Evolutionary conservation across 2,888 invertebrate genomes (phyloP), one percentile per base, ranked within the genome.

Genomic region (Clepsis dumicolana): DNA sequence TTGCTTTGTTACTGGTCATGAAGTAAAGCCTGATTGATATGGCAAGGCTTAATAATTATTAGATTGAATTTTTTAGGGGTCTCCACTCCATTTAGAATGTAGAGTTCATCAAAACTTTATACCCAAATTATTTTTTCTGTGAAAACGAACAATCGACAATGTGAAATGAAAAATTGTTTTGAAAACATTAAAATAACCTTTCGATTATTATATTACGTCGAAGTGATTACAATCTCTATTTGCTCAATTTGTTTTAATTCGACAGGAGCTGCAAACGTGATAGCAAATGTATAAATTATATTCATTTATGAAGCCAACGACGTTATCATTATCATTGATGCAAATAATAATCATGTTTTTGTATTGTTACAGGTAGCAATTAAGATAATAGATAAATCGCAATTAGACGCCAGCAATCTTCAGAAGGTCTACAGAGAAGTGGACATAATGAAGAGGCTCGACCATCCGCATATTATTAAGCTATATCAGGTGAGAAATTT

Each of bases 401-500:
- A 97, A 91, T 94, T 98, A 94, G 98, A 98, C 87, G 95, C 97
- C 77, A 97, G 97, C 80, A 98, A 98, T 91, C 94, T 98, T 86
- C 96, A 97, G 87, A 99, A 99, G 93, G 98, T 99, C 77, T 97
- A 98, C 89, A 95, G 99, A 75, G 99, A 99, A 94, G 98, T 99
- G 83, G 98, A 98, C 88, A 99, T 99, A 84, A 98, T 99, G 97
- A 98, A 98, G 94, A 96, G 97, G 80, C 95, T 99, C 85, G 97
- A 98, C 86, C 99, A 99, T 94, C 99, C 99, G 71, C 98, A 99
- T 94, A 99, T 99, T 86, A 98, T 99, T 88, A 98, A 98, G 94
- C 95, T 99, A 83, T 99, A 98, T 94, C 98, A 98, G 96, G 97
- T 97, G 85, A 93, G 91, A 75, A 73, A 64, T 1, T 10, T 56